A percentile compares a stretch with the other conserved stretches of the same genome.
Conservation (phyloP, 2,888 invertebrate species). For the Lampropteryx suffumata region DNA sequence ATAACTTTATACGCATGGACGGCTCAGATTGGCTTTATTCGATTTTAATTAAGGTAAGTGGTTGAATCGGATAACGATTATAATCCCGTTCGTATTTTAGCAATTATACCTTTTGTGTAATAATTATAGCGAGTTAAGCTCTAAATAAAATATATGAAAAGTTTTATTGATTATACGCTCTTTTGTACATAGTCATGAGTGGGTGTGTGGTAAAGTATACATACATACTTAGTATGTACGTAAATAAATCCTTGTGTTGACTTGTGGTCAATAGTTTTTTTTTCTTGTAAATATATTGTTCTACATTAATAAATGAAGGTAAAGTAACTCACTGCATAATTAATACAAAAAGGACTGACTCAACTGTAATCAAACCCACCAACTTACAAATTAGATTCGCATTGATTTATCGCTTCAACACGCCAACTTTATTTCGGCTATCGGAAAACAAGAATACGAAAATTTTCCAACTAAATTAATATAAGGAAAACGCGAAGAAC, state of each 20-base stretch:
- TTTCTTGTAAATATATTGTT: neutral
- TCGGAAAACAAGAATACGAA: constrained; percentile 24
- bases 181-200: no score
- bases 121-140: neutral
- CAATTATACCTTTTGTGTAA: neutral
- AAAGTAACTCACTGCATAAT: constrained; percentile 18
- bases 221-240: no score
- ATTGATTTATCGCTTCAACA: constrained; percentile 27
- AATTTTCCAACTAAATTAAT: constrained; percentile 27
- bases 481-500: constrained; percentile 18
- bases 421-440: constrained; percentile 20
- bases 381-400: constrained; percentile 25
- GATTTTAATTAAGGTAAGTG: constrained; percentile 22
- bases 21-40: constrained; percentile 22
- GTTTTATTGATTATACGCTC: no score
- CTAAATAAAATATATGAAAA: no score
- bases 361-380: constrained; percentile 15
- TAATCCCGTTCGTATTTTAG: constrained; percentile 4
- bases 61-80: constrained; percentile 17
- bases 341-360: constrained; percentile 17
- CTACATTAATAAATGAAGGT: neutral
- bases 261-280: no score
- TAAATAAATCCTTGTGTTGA: no score
- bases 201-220: no score
- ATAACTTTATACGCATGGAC: constrained; percentile 19